Evolutionary conservation across 2,113 vertebrate species (phyloP), one percentile per base, ranked within the genome.

Genomic region (Kryptolebias marmoratus): DNA sequence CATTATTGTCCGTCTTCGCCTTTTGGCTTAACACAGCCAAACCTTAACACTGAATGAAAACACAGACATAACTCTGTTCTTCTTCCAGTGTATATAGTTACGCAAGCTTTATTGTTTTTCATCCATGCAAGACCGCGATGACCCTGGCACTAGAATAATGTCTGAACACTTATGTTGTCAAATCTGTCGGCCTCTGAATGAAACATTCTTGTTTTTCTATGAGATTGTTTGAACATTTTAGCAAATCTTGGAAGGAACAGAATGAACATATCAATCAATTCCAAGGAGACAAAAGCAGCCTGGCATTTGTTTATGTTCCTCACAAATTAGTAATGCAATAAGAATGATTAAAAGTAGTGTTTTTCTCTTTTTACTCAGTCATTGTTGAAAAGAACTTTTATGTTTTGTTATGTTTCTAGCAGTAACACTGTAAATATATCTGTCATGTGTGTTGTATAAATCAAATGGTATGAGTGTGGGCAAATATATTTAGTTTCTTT

Each of bases 301-400:
- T 49, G 22, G 49, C 58, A 66, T 79, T 80, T 81, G 53, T 81
- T 49, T 78, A 28, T 58, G 27, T 58, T 53, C 62, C 48, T 71
- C 54, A 71, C 53, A 73, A 86, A 88, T 87, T 45, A 85, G 30
- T 90, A 82, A 88, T 73, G 55, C 10, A 7, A 4, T 63, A 36
- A 73, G 76, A 13, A 48, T 79, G 75, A 83, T 82, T 80, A 30
- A 27, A 14, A n/a, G 18, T 30, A 22, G 68, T 79, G 81, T 85
- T 48, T 72, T 48, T 80, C 84, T 83, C 27, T 62, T 87, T 64
- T 71, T 56, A 65, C 68, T 75, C 11, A 57, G 3, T 79, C 60
- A 52, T 16, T 32, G 44, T 18, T 60, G n/a, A 30, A 78, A 77
- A 61, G 32, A 28, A 61, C 68, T 12, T 32, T 54, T 27, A 83